These are phyloP conservation scores for Drosophila prosaltans DNA, from an alignment of 1,140 invertebrate species.

Conservation along the genomic window DNA sequence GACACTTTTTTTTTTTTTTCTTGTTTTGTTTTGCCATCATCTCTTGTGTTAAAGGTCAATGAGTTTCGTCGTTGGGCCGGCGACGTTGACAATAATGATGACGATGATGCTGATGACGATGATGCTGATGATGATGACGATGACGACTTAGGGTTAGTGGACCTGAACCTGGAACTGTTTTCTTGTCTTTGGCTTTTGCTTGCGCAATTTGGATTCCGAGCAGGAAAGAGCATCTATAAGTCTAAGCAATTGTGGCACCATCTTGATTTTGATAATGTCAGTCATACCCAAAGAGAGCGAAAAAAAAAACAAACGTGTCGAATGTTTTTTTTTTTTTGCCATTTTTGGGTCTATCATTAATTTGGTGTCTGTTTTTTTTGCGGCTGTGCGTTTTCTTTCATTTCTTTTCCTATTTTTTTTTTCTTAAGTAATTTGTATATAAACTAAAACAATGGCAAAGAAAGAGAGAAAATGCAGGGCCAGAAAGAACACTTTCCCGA, in stretches of 20 bases:
- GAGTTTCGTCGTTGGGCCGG: conserved; percentile 49
- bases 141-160: conserved; percentile 52
- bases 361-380: not conserved
- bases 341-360: conserved; percentile 35
- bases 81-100: not conserved
- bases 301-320: conserved; percentile 42
- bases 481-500: conserved; percentile 67
- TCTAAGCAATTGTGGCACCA: conserved; percentile 8
- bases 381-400: conserved; percentile 19
- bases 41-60: conserved; percentile 73
- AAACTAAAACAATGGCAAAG: conserved; percentile 38
- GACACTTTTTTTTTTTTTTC: conserved; percentile 61
- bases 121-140: conserved; percentile 2
- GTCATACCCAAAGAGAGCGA: conserved; percentile 1
- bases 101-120: not conserved
- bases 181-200: conserved; percentile 8
- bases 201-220: conserved; percentile 38
- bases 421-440: conserved; percentile 9
- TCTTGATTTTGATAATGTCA: conserved; percentile 51
- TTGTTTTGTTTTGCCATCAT: not conserved
- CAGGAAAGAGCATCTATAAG: not conserved
- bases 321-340: conserved; percentile 37
- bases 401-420: not conserved
- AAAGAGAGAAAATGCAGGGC: conserved; percentile 17
- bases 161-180: conserved; percentile 68